phyloP scores from a whole-genome alignment of 1,140 invertebrate genomes.

The Pogonomyrmex californicus region DNA sequence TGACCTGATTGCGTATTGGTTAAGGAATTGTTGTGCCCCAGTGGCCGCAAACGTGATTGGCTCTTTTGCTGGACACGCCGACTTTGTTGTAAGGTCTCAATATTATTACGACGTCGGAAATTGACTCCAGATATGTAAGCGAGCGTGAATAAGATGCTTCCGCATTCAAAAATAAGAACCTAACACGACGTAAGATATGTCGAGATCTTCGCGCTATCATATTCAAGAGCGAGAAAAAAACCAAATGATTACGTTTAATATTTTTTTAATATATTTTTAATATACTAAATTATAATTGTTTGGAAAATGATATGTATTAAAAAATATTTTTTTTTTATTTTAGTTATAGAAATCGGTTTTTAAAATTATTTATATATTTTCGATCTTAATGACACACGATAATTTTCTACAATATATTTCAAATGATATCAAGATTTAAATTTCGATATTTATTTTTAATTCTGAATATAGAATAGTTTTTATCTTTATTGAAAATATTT shows the following conservation, averaged over 20 bases:
- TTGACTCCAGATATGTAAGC: slow-evolving; percentile 47
- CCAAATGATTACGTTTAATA: neutral
- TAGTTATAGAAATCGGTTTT: too few relatives aligned
- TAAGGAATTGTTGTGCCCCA: slow-evolving; percentile 47
- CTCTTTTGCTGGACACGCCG: slow-evolving; percentile 35
- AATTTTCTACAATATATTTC: neutral
- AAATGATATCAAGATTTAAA: neutral
- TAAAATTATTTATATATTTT: too few relatives aligned
- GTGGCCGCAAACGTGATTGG: slow-evolving; percentile 58
- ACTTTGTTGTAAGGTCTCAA: slow-evolving; percentile 7
- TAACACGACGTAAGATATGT: neutral
- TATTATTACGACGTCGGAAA: slow-evolving; percentile 39
- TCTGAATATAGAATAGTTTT: neutral
- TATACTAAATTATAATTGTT: neutral
- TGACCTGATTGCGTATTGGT: slow-evolving; percentile 70
- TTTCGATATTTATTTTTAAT: neutral
- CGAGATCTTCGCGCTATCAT: too few relatives aligned
- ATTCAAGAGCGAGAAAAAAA: neutral
- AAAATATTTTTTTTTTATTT: too few relatives aligned
- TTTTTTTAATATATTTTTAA: neutral
- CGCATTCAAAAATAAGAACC: neutral
- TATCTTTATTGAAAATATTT: neutral
- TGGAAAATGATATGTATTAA: neutral
- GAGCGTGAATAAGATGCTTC: slow-evolving; percentile 44
- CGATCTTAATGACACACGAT: too few relatives aligned